Base-by-base conservation (phyloP, 2,113 vertebrate genomes). In the Tyrannus savana region DNA sequence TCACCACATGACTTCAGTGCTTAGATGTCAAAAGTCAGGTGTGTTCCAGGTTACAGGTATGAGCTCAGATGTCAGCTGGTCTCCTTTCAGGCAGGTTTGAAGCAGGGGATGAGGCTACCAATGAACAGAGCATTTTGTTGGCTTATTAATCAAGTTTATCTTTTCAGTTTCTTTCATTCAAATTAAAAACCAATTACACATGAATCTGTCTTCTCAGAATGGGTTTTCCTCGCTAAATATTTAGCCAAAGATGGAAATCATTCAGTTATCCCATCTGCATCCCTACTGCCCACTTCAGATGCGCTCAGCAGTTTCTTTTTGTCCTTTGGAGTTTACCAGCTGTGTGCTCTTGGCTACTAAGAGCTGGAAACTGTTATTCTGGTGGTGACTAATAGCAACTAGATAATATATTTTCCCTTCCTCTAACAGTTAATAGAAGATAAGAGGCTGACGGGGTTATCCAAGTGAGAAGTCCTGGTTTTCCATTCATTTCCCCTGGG, bases 381-480 rank as follows among this genome's bases (percentile, higher is more conserved):
- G 59, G 42, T 82, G 68, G 50, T 78, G 77, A 60, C 75, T 84
- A 92, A 85, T 19, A 53, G 69, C 49, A 89, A 52, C 63, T 59
- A 33, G 80, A 37, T 62, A 86, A 62, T 87, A 35, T 62, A 64
- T 91, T 92, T 89, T 47, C 71, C 37, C n/a, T 86, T 92, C 39
- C 66, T 33, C 47, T 92, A 58, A 47, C 46, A 81, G 52, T 72
- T 90, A 81, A 58, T 76, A 82, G 95, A 75, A 84, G 79, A 92
- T 23, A 69, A 91, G 77, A 74, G 68, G 35, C 86, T 86, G 90
- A 84, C 35, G 41, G 87, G 46, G 80, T 89, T 92, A 77, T 88
- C 67, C 58, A 84, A 82, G 89, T 90, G 76, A 58, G 75, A 92
- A 94, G 90, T 67, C 69, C 76, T 74, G 49, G 68, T 25, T 92